Evolutionary conservation across 1,140 invertebrate genomes (phyloP).

Genomic region (Mizuhopecten yessoensis): DNA sequence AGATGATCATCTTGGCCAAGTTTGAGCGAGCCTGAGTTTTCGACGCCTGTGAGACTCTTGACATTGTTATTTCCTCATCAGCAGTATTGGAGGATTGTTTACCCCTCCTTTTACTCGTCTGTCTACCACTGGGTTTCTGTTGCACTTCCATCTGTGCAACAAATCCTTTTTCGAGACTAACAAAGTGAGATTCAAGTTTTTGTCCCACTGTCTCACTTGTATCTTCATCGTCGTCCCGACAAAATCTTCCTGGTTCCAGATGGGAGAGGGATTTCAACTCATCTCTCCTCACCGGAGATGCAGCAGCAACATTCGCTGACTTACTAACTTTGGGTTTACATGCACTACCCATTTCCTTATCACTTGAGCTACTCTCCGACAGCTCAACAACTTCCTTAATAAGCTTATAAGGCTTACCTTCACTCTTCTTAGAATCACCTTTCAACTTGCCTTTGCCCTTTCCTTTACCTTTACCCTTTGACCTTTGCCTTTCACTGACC

Average conservation of each 20-base stretch:
- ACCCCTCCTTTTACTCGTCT: not conserved
- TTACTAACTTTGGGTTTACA: not conserved
- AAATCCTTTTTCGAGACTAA: not conserved
- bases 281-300: not conserved
- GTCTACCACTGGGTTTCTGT: not conserved
- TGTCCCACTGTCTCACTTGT: not conserved
- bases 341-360: not conserved
- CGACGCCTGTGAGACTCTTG: not conserved
- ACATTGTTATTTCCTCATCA: not conserved
- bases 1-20: not conserved
- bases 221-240: not conserved
- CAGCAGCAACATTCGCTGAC: not conserved
- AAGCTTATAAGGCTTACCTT: conserved; percentile 43
- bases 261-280: not conserved
- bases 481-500: not conserved
- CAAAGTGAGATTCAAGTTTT: not conserved
- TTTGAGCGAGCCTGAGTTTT: not conserved
- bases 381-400: conserved; percentile 62
- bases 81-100: not conserved
- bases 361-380: conserved; percentile 71
- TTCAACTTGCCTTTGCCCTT: conserved; percentile 50
- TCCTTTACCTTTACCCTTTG: conserved; percentile 47
- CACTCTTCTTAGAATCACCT: not conserved
- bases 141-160: not conserved
- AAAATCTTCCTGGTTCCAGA: conserved; percentile 17